Evolutionary conservation across 2,113 vertebrate genomes (phyloP).

Genomic region (Sylvia atricapilla): DNA sequence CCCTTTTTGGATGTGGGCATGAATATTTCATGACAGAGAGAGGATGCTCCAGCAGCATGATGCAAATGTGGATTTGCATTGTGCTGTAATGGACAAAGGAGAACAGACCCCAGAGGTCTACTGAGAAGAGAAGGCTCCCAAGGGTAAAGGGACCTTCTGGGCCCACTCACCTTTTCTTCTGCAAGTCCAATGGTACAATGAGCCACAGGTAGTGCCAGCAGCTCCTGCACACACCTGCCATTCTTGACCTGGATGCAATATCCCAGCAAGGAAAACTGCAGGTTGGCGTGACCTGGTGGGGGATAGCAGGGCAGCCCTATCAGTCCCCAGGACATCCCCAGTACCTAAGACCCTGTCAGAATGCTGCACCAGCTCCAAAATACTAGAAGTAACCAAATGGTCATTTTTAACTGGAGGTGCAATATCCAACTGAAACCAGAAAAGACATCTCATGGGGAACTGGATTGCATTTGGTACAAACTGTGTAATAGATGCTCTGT

Average conservation of each 20-base stretch:
- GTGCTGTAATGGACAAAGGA: neutral
- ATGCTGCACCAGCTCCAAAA: neutral
- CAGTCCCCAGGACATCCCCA: neutral
- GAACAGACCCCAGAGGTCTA: neutral
- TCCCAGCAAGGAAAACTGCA: neutral
- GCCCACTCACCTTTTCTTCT: neutral
- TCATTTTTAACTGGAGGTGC: neutral
- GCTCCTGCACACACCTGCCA: neutral
- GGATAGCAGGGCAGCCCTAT: neutral
- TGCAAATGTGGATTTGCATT: neutral
- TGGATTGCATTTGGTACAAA: neutral
- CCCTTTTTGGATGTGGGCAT: neutral
- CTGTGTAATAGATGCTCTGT: neutral
- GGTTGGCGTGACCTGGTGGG: neutral
- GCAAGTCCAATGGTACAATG: neutral
- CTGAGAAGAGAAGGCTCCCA: neutral
- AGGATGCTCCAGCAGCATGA: neutral
- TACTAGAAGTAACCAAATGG: neutral
- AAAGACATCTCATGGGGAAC: neutral
- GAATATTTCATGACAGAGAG: constrained; percentile 9
- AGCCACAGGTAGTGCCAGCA: neutral
- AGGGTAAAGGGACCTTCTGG: neutral
- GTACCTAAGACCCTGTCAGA: neutral
- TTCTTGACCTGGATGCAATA: neutral
- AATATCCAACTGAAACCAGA: neutral